Conservation (phyloP, 2,888 invertebrate species). For the Cordilura impudica region DNA sequence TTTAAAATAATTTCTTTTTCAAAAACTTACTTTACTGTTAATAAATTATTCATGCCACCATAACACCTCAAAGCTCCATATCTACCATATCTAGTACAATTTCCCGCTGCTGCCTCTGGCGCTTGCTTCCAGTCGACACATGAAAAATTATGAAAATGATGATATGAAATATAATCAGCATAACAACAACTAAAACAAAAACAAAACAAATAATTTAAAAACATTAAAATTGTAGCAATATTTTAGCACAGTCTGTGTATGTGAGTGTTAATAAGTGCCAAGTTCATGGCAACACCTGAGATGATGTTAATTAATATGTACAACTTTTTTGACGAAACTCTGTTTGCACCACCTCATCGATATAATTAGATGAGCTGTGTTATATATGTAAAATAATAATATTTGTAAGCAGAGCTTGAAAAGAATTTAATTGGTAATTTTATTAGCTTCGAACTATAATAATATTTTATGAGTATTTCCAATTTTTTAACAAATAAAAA, state of each 20-base stretch:
- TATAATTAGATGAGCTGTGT: too few species aligned
- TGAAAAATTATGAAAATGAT: conserved; percentile 64
- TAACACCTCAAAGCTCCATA: conserved; percentile 71
- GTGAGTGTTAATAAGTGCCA: conserved; percentile 12
- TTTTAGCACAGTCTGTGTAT: not conserved
- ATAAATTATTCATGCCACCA: conserved; percentile 74
- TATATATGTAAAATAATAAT: too few species aligned
- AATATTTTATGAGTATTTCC: too few species aligned
- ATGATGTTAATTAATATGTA: conserved; percentile 36
- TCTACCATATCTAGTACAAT: conserved; percentile 69
- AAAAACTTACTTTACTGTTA: conserved; percentile 66
- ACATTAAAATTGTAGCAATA: not conserved
- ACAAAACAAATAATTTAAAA: not conserved
- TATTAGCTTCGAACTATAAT: too few species aligned
- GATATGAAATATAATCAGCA: conserved; percentile 63
- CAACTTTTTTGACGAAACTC: conserved; percentile 12
- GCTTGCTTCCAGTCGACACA: conserved; percentile 72
- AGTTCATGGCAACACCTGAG: conserved; percentile 18
- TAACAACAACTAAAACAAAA: conserved; percentile 18
- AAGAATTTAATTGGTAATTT: too few species aligned
- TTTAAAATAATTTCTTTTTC: not conserved
- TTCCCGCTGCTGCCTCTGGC: conserved; percentile 71
- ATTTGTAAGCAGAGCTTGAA: too few species aligned
- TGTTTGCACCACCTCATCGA: conserved; percentile 1
- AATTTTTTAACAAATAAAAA: too few species aligned